Evolutionary conservation across 2,113 vertebrate genomes (phyloP).

Genomic region (Leucopsar rothschildi): DNA sequence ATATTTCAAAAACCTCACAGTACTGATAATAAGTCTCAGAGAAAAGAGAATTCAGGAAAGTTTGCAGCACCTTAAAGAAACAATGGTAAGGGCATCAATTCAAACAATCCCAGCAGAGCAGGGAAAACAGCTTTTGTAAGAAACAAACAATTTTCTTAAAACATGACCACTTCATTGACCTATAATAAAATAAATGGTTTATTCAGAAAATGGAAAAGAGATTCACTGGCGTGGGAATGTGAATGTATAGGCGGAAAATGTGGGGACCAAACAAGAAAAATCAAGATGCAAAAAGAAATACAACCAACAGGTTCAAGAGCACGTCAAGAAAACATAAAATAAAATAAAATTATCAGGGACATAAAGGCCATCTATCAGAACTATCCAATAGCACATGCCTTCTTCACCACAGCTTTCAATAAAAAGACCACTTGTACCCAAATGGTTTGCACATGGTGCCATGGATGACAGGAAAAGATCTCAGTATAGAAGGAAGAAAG

Average conservation of each 20-base stretch:
- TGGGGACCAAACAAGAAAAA: not conserved
- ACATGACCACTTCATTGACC: not conserved
- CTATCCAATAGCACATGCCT: not conserved
- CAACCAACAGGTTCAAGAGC: not conserved
- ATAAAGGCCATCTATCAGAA: not conserved
- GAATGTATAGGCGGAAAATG: not conserved
- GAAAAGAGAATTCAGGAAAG: slow-evolving; percentile 37
- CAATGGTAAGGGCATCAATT: slow-evolving; percentile 20
- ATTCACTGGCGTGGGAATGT: not conserved
- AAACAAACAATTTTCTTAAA: not conserved
- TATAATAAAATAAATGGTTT: not conserved
- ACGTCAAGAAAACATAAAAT: not conserved
- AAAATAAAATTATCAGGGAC: not conserved
- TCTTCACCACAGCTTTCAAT: not conserved
- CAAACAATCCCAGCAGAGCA: slow-evolving; percentile 4
- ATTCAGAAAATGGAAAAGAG: not conserved
- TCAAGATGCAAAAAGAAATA: not conserved
- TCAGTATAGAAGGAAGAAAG: not conserved
- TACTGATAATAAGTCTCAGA: slow-evolving; percentile 27
- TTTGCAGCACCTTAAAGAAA: slow-evolving; percentile 23
- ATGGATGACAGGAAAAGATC: not conserved
- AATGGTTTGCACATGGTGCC: not conserved
- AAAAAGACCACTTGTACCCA: not conserved
- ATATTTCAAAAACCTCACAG: slow-evolving; percentile 50
- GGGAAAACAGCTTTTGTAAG: not conserved